phyloP scores from a whole-genome alignment of 2,113 vertebrate genomes.

The Ctenodactylus gundi region DNA sequence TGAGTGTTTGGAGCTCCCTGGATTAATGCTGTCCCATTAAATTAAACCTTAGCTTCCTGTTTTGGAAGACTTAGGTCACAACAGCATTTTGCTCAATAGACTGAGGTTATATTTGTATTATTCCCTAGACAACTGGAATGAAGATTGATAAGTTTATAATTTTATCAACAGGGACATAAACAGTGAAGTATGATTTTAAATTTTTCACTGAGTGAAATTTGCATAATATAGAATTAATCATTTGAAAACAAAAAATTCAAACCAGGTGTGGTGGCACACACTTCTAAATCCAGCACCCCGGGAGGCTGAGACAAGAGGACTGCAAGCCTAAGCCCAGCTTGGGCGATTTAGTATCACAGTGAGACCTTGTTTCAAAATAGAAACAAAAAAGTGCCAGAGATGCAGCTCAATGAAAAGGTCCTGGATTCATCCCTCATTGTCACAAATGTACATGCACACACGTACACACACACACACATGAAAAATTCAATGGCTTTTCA shows the following conservation, averaged over 20 bases:
- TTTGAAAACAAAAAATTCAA: slow-evolving; percentile 15
- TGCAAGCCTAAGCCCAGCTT: too few relatives aligned
- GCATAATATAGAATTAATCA: not conserved
- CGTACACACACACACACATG: too few relatives aligned
- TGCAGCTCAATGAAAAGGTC: too few relatives aligned
- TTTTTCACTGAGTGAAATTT: not conserved
- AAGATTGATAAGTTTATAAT: not conserved
- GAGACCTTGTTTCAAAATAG: too few relatives aligned
- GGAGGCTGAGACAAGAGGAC: too few relatives aligned
- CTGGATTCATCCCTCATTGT: too few relatives aligned
- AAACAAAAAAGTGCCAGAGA: too few relatives aligned
- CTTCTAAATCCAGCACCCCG: too few relatives aligned
- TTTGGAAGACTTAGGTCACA: not conserved
- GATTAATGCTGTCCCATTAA: not conserved
- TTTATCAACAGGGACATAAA: slow-evolving; percentile 20
- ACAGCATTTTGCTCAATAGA: not conserved
- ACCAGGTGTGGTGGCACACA: too few relatives aligned
- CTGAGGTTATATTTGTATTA: not conserved
- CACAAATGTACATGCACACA: too few relatives aligned
- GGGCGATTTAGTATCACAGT: too few relatives aligned
- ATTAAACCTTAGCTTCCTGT: not conserved
- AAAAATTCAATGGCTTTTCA: not conserved
- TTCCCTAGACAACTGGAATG: not conserved
- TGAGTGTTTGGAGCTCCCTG: not conserved
- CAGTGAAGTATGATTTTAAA: not conserved